Evolutionary conservation across 2,888 invertebrate genomes (phyloP), one percentile per base, ranked within the genome.

Genomic region (Melanargia galathea): DNA sequence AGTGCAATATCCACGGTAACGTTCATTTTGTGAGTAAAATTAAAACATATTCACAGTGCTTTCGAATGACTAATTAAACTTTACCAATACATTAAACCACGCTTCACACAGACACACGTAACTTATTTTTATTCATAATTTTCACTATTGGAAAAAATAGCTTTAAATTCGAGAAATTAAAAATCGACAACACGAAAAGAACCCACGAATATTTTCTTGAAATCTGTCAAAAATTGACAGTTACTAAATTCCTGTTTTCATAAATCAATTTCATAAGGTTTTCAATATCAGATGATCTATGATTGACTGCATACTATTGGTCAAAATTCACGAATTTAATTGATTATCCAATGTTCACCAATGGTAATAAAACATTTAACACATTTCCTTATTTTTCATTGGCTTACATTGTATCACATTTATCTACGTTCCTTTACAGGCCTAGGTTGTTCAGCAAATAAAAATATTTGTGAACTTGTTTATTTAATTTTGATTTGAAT

Each of bases 11-110:
- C 83, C 81, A 86, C 85, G 84, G 80, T 87, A 84, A 79, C 83
- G 89, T 87, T 74, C 91, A 91, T 91, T 91, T 89, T 89, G 87
- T 84, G 84, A 80, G 83, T 78, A 83, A 84, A 82, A 79, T 81
- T 83, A 86, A 80, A 77, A 84, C 86, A 85, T 43, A 73, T 77
- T 81, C 77, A 82, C 80, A 79, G 78, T 75, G 76, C 73, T 76
- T 76, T 73, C 70, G 70, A 70, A 65, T 66, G 68, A 75, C 66
- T 71, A 72, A 59, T 73, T 68, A 66, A 72, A 71, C 69, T 65
- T 69, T 75, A 76, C 76, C 63, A 70, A 74, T 75, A 77, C 77
- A 71, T 61, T 66, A 66, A 75, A 77, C 73, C 71, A 75, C 64
- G 46, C 54, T 63, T 51, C 61, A 64, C 65, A 67, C 63, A 60